Base-by-base conservation (phyloP, 2,888 invertebrate species). In the Strigamia transsilvanica region DNA sequence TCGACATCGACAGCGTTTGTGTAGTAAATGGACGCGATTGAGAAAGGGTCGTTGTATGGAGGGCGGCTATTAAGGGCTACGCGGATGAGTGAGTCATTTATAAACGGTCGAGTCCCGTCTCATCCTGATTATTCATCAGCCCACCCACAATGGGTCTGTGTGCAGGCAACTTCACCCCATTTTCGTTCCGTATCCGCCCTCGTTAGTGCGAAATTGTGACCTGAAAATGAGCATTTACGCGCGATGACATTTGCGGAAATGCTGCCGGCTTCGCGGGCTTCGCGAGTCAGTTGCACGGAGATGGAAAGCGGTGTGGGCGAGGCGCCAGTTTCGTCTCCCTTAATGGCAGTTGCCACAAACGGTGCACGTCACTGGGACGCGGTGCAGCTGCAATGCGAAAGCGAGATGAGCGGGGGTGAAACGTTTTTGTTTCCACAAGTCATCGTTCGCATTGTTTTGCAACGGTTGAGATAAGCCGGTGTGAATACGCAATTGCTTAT, bases 11-110 rank as follows among this genome's bases (percentile, higher is more conserved):
- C 38, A 10, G 10, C 38, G 10, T 38, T 38, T 38, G 27, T 27
- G 27, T 6, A 10, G 5, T 46, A 46, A 46, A 46, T 15, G 46
- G 46, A 15, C 12, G 46, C 46, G 15, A 46, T 46, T 46, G 9
- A 46, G 46, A 46, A 42, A 46, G 46, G 27, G 32, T 73, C 32
- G 73, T 73, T 73, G 32, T 73, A 73, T 32, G n/a, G 73, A 73
- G 73, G 73, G 73, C 32, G 73, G 73, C 73, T 73, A 73, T 73
- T 73, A 73, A 73, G 73, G 73, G 73, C 73, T 73, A 32, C n/a
- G 73, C 73, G 73, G 73, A 73, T 73, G 73, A 73, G 73, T 73
- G 73, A 73, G 73, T 73, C 73, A 73, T 73, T 73, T 73, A 73
- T 73, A 73, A 73, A 73, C 73, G 73, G 27, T 73, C 32, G 73